Percentiles rank a stretch among this genome's conserved stretches.
phyloP scores from a whole-genome alignment of 1,140 invertebrate species.

The Dendrolimus punctatus region DNA sequence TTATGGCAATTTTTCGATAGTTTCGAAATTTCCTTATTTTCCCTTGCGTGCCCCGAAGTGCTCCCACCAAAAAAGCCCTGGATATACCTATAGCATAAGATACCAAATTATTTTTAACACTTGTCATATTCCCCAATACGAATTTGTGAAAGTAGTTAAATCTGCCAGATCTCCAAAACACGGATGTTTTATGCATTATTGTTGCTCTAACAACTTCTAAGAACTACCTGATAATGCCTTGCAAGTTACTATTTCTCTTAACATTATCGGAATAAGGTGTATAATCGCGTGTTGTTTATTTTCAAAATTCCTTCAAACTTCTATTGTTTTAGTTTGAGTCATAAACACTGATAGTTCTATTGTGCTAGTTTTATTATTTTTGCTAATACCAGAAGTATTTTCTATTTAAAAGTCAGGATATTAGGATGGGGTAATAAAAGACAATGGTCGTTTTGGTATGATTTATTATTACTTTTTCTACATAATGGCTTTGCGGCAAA shows the following conservation, averaged over 20 bases:
- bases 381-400: constrained; percentile 2
- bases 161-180: too few relatives aligned
- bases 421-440: constrained; percentile 4
- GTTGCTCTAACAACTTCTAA: too few relatives aligned
- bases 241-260: not conserved
- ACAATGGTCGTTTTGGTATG: not conserved
- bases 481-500: too few relatives aligned
- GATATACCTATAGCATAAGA: too few relatives aligned
- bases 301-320: constrained; percentile 4
- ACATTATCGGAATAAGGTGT: not conserved
- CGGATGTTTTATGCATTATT: too few relatives aligned
- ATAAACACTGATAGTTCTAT: constrained; percentile 3
- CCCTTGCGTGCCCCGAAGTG: too few relatives aligned
- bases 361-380: constrained; percentile 1
- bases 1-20: too few relatives aligned
- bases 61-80: too few relatives aligned
- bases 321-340: constrained; percentile 10
- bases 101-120: too few relatives aligned
- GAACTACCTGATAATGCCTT: not conserved
- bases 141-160: too few relatives aligned
- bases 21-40: too few relatives aligned
- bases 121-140: too few relatives aligned
- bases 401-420: constrained; percentile 1
- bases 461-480: constrained; percentile 5
- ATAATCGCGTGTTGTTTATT: constrained; percentile 5